Conservation (phyloP, 2,113 vertebrate genomes). For the Sprattus sprattus region DNA sequence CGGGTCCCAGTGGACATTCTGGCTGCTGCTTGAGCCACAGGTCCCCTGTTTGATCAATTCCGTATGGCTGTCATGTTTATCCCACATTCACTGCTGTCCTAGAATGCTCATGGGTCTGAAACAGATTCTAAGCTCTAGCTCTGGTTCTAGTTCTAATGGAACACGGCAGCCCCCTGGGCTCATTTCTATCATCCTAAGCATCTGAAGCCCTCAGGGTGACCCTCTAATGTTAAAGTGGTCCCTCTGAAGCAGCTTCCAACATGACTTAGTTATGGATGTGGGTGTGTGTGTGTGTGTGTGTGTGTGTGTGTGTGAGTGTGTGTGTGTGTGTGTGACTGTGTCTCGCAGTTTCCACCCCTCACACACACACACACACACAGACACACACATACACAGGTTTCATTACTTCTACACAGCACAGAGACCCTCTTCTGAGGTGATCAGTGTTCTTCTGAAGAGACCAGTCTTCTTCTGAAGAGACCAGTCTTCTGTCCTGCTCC, state of each 20-base stretch:
- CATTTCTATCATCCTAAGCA: neutral
- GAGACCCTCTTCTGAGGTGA: no score
- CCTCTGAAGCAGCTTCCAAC: neutral
- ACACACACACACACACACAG: conserved; percentile 20
- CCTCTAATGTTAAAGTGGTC: neutral
- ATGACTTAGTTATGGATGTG: neutral
- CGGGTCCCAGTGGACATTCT: no score
- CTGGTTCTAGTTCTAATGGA: neutral
- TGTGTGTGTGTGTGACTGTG: neutral
- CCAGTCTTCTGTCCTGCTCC: no score
- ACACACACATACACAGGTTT: conserved; percentile 10
- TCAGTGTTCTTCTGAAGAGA: no score
- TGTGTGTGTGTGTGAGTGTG: neutral
- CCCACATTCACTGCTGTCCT: neutral
- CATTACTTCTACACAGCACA: no score
- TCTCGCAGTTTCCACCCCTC: neutral
- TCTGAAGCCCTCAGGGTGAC: neutral
- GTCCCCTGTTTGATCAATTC: neutral
- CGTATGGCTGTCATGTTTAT: neutral
- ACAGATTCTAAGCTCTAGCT: neutral
- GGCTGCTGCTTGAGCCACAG: no score
- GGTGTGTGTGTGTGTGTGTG: neutral
- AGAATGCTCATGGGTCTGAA: neutral
- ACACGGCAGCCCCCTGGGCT: neutral
- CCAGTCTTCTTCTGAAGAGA: no score